Evolutionary conservation across 2,797 vertebrate genomes (phyloP).

Genomic region (Sebastiscus tertius): DNA sequence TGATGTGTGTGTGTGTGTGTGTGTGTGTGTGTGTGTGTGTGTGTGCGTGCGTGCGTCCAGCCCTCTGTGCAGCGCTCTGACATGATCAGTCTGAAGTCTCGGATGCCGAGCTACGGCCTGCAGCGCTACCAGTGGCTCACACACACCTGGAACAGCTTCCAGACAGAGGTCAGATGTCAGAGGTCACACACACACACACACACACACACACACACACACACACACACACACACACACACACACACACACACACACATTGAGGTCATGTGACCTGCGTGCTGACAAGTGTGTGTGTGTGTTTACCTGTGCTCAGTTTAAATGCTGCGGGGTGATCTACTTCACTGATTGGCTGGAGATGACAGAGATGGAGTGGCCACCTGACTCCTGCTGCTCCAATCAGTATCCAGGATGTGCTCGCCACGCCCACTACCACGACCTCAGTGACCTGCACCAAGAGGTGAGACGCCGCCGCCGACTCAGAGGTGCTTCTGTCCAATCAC

Average conservation of each 20-base stretch:
- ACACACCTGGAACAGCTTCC: conserved; percentile 97
- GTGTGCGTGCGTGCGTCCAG: conserved; percentile 69
- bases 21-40: conserved; percentile 18
- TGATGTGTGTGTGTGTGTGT: neutral
- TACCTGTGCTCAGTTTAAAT: conserved; percentile 87
- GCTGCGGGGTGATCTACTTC: conserved; percentile 98
- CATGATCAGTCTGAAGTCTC: conserved; percentile 95
- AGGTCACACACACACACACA: conserved; percentile 9
- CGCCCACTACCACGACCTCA: conserved; percentile 93
- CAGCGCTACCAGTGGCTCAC: conserved; percentile 95
- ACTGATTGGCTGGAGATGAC: conserved; percentile 99
- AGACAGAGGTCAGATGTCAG: conserved; percentile 89
- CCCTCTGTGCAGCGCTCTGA: conserved; percentile 92
- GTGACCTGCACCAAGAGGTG: conserved; percentile 97
- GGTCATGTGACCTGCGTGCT: neutral
- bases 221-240: neutral
- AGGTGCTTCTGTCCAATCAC: neutral
- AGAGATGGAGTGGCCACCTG: conserved; percentile 98
- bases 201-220: neutral
- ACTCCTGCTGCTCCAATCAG: conserved; percentile 95
- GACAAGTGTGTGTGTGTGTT: conserved; percentile 4
- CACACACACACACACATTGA: conserved; percentile 3
- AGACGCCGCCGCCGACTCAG: conserved; percentile 17
- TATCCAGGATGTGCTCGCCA: conserved; percentile 95
- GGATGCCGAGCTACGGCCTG: conserved; percentile 93